These are phyloP conservation scores for Heteromurus nitidus DNA, from an alignment of 2,888 invertebrate genomes.

Conservation along the genomic window DNA sequence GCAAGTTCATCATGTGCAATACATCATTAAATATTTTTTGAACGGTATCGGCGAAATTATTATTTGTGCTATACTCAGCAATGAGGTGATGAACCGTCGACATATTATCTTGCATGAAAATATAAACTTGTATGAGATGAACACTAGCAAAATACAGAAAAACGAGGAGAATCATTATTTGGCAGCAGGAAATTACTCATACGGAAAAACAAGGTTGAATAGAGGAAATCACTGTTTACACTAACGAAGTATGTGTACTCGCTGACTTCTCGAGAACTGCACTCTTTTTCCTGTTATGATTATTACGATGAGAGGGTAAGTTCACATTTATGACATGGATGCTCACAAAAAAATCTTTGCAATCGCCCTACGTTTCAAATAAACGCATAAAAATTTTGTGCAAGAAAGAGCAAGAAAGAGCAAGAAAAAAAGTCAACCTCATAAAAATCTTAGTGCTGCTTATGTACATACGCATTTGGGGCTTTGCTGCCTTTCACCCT, in stretches of 20 bases:
- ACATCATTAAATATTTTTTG: neutral
- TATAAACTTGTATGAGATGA: too few species aligned
- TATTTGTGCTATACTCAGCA: slow-evolving; percentile 49
- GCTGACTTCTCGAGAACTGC: too few species aligned
- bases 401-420: too few species aligned
- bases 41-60: slow-evolving; percentile 35
- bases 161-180: slow-evolving; percentile 2
- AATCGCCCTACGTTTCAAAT: slow-evolving; percentile 18
- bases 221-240: neutral
- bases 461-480: neutral
- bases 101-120: too few species aligned
- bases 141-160: slow-evolving; percentile 13
- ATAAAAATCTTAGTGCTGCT: slow-evolving; percentile 36
- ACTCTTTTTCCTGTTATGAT: slow-evolving; percentile 17
- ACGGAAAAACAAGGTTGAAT: neutral
- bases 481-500: slow-evolving; percentile 38
- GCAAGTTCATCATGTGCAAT: slow-evolving; percentile 55
- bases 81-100: slow-evolving; percentile 30
- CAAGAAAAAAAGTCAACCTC: slow-evolving; percentile 36
- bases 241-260: neutral
- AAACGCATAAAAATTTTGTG: slow-evolving; percentile 20
- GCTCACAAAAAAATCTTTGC: slow-evolving; percentile 19
- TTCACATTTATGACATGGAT: slow-evolving; percentile 43
- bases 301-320: slow-evolving; percentile 3
- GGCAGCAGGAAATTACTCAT: slow-evolving; percentile 15